Evolutionary conservation across 2,888 invertebrate species (phyloP).

Genomic region (Orthosia gracilis): DNA sequence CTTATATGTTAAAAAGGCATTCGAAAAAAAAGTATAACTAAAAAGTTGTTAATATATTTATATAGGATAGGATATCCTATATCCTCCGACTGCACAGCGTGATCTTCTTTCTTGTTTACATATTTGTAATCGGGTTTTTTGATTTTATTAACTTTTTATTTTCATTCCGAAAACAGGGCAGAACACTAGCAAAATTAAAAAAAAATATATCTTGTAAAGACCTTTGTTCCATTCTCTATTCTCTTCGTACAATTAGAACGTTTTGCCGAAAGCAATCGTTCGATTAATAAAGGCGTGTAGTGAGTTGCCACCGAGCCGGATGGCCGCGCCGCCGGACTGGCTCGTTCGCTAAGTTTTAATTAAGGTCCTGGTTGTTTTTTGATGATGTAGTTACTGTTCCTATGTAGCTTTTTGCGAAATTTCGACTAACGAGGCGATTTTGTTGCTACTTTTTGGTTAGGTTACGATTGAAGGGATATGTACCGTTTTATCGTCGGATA

Average conservation of each 20-base stretch:
- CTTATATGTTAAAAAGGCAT: no score
- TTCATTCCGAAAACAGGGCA: no score
- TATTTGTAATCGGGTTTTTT: no score
- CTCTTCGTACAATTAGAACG: slow-evolving; percentile 45
- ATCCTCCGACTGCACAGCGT: no score
- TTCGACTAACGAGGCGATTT: slow-evolving; percentile 23
- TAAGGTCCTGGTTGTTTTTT: slow-evolving; percentile 26
- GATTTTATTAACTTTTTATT: no score
- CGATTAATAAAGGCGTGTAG: slow-evolving; percentile 71
- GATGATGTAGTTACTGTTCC: slow-evolving; percentile 23
- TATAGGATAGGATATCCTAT: no score
- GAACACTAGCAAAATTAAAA: no score
- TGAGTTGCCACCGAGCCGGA: slow-evolving; percentile 1
- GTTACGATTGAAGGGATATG: slow-evolving; percentile 4
- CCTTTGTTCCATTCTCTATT: neutral
- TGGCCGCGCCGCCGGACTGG: neutral
- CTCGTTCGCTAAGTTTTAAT: slow-evolving; percentile 42
- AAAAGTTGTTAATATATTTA: no score
- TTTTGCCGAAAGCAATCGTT: slow-evolving; percentile 59
- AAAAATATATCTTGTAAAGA: no score
- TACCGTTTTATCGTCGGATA: neutral
- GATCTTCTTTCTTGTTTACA: no score
- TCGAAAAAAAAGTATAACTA: no score
- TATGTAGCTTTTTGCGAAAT: slow-evolving; percentile 20
- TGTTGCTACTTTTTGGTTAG: slow-evolving; percentile 18